These are phyloP conservation scores for Cephalotes varians DNA, from an alignment of 2,888 invertebrate species.

Conservation along the genomic window DNA sequence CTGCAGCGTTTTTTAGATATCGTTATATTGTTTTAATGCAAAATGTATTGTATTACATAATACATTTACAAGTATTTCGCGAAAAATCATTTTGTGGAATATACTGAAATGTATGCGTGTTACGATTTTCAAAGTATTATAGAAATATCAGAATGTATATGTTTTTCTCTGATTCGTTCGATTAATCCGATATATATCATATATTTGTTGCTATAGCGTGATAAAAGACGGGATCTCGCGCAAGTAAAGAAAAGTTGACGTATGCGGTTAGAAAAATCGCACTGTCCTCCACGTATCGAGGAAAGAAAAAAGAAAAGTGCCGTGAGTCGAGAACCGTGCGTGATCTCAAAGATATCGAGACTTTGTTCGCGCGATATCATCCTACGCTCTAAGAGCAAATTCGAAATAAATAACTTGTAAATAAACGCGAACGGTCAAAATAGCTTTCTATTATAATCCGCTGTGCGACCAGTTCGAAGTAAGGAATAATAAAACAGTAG, in stretches of 20 bases:
- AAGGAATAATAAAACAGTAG: background rate
- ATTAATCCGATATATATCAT: background rate
- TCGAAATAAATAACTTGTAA: conserved; percentile 15
- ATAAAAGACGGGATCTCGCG: background rate
- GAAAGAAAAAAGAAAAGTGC: background rate
- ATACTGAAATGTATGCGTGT: background rate
- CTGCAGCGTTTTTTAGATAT: background rate
- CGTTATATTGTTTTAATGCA: background rate
- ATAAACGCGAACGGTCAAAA: background rate
- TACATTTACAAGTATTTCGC: background rate
- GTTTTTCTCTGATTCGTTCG: background rate
- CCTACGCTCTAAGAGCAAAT: background rate
- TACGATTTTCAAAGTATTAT: background rate
- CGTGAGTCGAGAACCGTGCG: background rate
- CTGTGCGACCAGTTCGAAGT: background rate
- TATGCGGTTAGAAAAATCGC: background rate
- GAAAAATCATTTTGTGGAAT: background rate
- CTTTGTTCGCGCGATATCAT: background rate
- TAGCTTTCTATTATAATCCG: background rate
- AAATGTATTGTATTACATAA: background rate
- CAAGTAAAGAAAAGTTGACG: background rate
- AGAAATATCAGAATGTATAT: background rate
- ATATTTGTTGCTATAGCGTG: background rate
- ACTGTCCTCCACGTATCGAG: background rate
- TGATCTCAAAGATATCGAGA: background rate